Base-by-base conservation (phyloP, 2,797 vertebrate species). In the Ptychobarbus kaznakovi region DNA sequence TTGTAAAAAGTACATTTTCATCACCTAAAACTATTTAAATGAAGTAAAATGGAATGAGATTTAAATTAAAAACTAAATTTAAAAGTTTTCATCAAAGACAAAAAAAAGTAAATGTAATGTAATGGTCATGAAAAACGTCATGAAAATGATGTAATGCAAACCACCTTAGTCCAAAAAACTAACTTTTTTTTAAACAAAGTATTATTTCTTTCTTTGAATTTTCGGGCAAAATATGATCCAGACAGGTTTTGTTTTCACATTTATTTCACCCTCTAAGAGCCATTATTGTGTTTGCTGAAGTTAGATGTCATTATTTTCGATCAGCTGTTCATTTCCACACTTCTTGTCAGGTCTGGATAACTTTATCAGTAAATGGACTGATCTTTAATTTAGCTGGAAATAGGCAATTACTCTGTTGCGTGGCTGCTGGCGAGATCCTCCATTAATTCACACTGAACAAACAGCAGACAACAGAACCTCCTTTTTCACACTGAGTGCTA, bases 241-340 rank as follows among this genome's bases (percentile, higher is more conserved):
- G 44, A 32, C 18, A 51, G 42, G 44, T 80, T 80, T 25, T 12
- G 58, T 61, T 25, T 61, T 70, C 4, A 0, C 61, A 16, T 40
- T 22, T 11, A 18, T 20, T 73, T 61, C 38, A 22, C 3, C 51
- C 40, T 61, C 81, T 38, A 42, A n/a, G 28, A 51, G 68, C 32
- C 66, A 56, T 42, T 42, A 12, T 10, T 32, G 16, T 42, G 22
- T 58, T 70, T 73, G 56, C 25, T 38, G 40, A 44, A 78, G 78
- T 44, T 81, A 75, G 40, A 87, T 80, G 75, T 44, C 69, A 66
- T 63, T 69, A 35, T 82, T 20, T 85, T 77, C 63, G 46, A 86
- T 95, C 94, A 95, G 95, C 94, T 94, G 93, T 92, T 96, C 94
- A 95, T 95, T 95, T 94, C 90, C 93, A 93, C 20, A 87, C 94